Percentiles rank a stretch among this genome's conserved stretches.
Evolutionary conservation across 2,797 vertebrate species (phyloP).

Genomic region (Cottoperca gobio): DNA sequence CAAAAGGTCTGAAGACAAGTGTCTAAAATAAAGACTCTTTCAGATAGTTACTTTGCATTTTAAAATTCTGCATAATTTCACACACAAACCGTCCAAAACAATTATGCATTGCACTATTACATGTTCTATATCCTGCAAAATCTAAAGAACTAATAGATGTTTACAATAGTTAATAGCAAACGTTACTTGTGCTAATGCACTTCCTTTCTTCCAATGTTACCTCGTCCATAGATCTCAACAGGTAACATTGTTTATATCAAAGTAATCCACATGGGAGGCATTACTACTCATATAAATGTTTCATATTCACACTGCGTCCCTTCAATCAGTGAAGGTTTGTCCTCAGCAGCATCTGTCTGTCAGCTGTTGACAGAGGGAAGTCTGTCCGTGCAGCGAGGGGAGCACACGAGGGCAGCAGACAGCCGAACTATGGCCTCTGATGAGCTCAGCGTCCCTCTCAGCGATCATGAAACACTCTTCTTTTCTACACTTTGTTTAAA

Average conservation of each 20-base stretch:
- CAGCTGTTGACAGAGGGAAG: conserved; percentile 49
- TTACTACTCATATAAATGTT: neutral
- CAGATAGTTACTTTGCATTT: neutral
- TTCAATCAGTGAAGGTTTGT: conserved; percentile 5
- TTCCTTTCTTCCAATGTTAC: neutral
- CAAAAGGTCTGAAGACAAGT: no score
- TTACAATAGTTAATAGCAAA: no score
- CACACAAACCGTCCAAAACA: neutral
- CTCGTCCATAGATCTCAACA: neutral
- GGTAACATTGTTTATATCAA: no score
- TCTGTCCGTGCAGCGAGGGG: conserved; percentile 37
- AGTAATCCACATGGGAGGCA: neutral
- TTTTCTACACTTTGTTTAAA: conserved; percentile 42
- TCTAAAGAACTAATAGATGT: no score
- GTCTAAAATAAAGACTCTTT: neutral
- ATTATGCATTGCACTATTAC: neutral
- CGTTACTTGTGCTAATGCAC: neutral
- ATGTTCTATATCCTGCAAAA: neutral
- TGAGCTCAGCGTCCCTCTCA: conserved; percentile 52
- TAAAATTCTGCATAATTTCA: neutral
- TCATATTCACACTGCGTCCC: conserved; percentile 30
- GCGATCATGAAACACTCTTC: conserved; percentile 21
- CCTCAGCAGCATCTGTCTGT: conserved; percentile 38
- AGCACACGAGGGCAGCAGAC: conserved; percentile 74
- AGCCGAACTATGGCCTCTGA: conserved; percentile 52